Evolutionary conservation across 2,888 invertebrate species (phyloP).

Genomic region (Phyllotreta cruciferae): DNA sequence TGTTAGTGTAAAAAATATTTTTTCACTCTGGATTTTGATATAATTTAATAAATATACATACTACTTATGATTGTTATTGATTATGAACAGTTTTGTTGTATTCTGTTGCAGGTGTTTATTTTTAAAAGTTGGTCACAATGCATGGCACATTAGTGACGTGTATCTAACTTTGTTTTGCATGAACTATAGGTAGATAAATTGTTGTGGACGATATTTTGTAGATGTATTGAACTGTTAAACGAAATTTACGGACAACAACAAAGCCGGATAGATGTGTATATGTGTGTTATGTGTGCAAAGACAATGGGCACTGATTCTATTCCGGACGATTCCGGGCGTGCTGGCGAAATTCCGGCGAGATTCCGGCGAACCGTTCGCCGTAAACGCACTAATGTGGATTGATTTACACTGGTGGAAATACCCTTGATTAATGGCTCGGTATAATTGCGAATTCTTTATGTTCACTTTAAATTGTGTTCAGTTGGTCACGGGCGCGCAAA

Average conservation of each 20-base stretch:
- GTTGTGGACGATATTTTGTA: slow-evolving; percentile 21
- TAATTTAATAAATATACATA: no score
- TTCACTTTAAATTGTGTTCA: slow-evolving; percentile 45
- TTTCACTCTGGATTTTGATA: no score
- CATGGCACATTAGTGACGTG: no score
- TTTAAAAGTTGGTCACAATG: no score
- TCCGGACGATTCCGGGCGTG: slow-evolving; percentile 51
- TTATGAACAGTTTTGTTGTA: no score
- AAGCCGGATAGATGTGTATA: slow-evolving; percentile 37
- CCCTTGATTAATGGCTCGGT: slow-evolving; percentile 57
- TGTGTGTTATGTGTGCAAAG: slow-evolving; percentile 49
- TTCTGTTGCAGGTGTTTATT: no score
- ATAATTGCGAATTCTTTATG: slow-evolving; percentile 61
- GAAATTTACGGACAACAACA: slow-evolving; percentile 45
- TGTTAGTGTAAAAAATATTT: no score
- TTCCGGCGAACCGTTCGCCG: slow-evolving; percentile 55
- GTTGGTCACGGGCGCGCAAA: slow-evolving; percentile 26
- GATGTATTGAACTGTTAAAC: slow-evolving; percentile 34
- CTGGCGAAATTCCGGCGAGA: slow-evolving; percentile 55
- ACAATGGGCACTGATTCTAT: slow-evolving; percentile 51
- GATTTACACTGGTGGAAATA: slow-evolving; percentile 58
- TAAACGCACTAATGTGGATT: slow-evolving; percentile 59
- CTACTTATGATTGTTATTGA: no score
- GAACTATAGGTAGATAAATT: not conserved
- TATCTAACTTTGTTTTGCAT: no score